Base-by-base conservation (phyloP, 2,797 vertebrate genomes). In the Petrocephalus schoutedeni region DNA sequence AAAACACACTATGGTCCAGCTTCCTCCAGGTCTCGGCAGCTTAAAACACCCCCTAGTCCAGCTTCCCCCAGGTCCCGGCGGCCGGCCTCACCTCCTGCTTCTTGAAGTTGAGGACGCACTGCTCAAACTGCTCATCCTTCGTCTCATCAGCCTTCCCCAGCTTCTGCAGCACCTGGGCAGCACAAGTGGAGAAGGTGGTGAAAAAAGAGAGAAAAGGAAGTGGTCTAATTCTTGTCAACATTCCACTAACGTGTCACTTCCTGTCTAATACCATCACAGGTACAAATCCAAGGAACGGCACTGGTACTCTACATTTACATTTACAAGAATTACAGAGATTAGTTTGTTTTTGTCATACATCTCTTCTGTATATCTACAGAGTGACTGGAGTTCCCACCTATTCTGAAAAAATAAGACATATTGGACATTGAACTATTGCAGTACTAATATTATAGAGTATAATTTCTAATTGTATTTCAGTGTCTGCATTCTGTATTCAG, bases 51-150 rank as follows among this genome's bases (percentile, higher is more conserved):
- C 67, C 36, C 67, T 36, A 14, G 28, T 71, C 67, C 67, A 71
- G 67, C 67, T 41, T 41, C 28, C 67, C 67, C 16, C 67, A 36
- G 67, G 67, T 71, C 67, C 12, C 36, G 36, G 14, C 0, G 67
- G 67, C 28, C 14, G 5, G 67, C 32, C 67, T 71, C 67, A 71
- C 67, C 67, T 71, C 67, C 67, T 71, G 67, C 67, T 71, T 71
- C 67, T 71, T 71, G 67, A 71, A 71, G 67, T 71, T 71, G 67
- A 71, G 67, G 32, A 71, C 67, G 67, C 67, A 71, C 28, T 71
- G 67, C 67, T 71, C 67, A 41, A 71, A 71, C 28, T 71, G 67
- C 14, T 71, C 67, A 36, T 71, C 67, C 67, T 71, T 71, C 67
- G 67, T 71, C 14, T 71, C 67, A 4, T 71, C 67, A 36, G 67